phyloP scores from a whole-genome alignment of 1,140 invertebrate species.

The Helicoverpa zea region DNA sequence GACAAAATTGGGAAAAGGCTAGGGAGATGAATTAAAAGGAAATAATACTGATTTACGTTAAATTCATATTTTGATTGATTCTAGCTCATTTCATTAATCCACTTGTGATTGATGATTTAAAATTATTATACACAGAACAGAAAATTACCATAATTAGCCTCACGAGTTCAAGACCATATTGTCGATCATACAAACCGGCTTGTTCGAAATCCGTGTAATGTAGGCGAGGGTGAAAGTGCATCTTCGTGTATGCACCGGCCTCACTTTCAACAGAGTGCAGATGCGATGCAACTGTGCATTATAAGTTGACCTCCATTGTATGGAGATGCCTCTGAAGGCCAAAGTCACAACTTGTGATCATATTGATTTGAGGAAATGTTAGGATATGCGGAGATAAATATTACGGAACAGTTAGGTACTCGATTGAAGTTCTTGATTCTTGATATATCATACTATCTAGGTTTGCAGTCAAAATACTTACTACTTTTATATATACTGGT shows the following conservation, averaged over 20 bases:
- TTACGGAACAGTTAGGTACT: no score
- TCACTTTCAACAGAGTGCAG: conserved; percentile 2
- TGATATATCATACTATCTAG: no score
- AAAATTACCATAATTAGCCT: background rate
- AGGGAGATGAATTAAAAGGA: no score
- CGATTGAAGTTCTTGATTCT: no score
- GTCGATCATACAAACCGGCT: background rate
- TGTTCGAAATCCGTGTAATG: conserved; percentile 10
- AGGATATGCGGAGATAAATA: no score
- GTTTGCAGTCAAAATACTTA: no score
- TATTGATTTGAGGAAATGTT: background rate
- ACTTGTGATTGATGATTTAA: background rate
- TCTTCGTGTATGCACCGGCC: conserved; percentile 2
- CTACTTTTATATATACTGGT: no score
- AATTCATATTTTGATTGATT: no score
- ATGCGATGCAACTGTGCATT: background rate
- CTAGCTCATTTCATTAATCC: no score
- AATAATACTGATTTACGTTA: no score
- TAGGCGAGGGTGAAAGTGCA: conserved; percentile 40
- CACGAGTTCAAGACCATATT: conserved; percentile 24
- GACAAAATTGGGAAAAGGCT: no score
- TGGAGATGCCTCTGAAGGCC: background rate
- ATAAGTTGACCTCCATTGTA: background rate
- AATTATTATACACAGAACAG: background rate
- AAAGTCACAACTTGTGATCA: background rate